Evolutionary conservation across 2,888 invertebrate genomes (phyloP), one percentile per base, ranked within the genome.

Genomic region (Fissipunctia ypsillon): DNA sequence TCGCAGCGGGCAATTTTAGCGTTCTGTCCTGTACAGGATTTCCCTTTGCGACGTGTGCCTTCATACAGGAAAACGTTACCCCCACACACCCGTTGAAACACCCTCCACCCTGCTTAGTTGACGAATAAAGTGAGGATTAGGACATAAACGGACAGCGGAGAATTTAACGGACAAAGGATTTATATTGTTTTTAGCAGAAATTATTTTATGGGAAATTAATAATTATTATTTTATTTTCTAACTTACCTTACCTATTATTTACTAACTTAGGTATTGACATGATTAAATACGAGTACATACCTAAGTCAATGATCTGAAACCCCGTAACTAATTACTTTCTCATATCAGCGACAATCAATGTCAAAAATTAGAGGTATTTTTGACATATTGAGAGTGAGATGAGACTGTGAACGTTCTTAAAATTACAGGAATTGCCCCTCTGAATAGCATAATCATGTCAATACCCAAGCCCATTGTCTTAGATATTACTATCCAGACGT

Each of bases 1-100:
- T 88, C 90, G 90, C 91, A 71, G 91, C 93, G 94, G 95, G 95
- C 94, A 95, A 96, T 96, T 95, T 95, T 92, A 95, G 93, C 93
- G 94, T 93, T 93, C 93, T 95, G 96, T 95, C 96, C 96, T 96
- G 95, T 94, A 93, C 95, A 94, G 95, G 94, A 94, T 95, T 95
- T 95, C 94, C 95, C 93, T 94, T 94, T 93, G 94, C 95, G 94
- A 95, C 94, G 95, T 96, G 96, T 95, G 95, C 95, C 94, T 94
- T 94, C 95, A 94, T 95, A 95, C 95, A 95, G 95, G 95, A 93
- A 95, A 94, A 94, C 92, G 94, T 93, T 91, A 91, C 93, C 93
- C 92, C 91, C 85, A 78, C 71, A 88, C 87, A 87, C 90, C 89
- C 89, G 84, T 85, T 89, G 89, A 87, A 89, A 87, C 88, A 80